Evolutionary conservation across 2,888 invertebrate genomes (phyloP), one percentile per base, ranked within the genome.

Genomic region (Acanthosoma haemorrhoidale): DNA sequence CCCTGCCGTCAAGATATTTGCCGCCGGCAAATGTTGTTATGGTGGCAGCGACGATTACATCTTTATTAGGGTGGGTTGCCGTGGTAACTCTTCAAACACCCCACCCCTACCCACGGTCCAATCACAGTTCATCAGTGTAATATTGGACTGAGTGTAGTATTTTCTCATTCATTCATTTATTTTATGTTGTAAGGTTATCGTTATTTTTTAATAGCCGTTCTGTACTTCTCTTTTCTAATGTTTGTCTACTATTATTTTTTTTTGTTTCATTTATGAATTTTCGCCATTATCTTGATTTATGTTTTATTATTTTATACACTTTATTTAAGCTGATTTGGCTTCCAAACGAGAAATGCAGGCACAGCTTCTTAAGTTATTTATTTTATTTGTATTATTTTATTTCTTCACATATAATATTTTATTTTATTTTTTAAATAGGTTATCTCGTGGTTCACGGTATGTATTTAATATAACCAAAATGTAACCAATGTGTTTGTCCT

Each of bases 371-470:
- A 6, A 59, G 25, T 71, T 57, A 21, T n/a, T 68, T 63, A 9
- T 70, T 69, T 64, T 57, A 63, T 43, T 67, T 71, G 5, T 61
- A 16, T 66, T 70, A 15, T 43, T 64, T 69, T 67, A 29, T 59
- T 51, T 60, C 34, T 68, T 70, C 66, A 41, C 69, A 39, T 31
- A n/a, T n/a, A n/a, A n/a, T n/a, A n/a, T n/a, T n/a, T n/a, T n/a
- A n/a, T 57, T 70, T 36, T 39, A 41, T 61, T 64, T 57, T 66
- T 60, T 51, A 61, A 34, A 79, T 87, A 92, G 91, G 92, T 92
- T 87, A 91, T 91, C 83, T 88, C 89, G 85, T 92, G 92, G 91
- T 92, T 88, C 87, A 88, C 91, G 91, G 91, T 92, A 91, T 85
- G 91, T 90, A 73, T 66, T 67, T 69, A 60, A 29, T 61, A 32